Evolutionary conservation across 2,797 vertebrate genomes (phyloP).

Genomic region (Garrulus glandarius): DNA sequence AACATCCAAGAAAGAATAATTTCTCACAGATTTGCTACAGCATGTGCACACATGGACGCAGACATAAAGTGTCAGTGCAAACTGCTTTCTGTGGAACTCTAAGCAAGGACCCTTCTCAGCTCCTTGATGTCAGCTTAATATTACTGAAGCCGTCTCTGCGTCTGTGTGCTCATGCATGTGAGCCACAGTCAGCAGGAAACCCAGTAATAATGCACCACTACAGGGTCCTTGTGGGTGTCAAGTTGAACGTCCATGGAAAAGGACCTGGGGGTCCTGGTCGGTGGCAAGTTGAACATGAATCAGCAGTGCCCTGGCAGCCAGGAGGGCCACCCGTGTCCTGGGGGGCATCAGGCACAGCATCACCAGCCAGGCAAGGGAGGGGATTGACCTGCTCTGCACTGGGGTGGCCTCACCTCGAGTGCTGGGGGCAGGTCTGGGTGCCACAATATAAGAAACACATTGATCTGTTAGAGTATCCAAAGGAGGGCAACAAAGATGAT

Average conservation of each 20-base stretch:
- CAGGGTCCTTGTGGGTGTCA: rapidly evolving
- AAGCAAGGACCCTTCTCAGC: too few species aligned
- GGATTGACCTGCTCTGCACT: background rate
- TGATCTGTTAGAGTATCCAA: rapidly evolving
- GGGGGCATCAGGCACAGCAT: background rate
- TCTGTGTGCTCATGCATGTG: too few species aligned
- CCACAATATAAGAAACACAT: background rate
- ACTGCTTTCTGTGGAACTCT: too few species aligned
- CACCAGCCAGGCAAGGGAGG: rapidly evolving
- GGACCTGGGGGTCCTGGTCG: rapidly evolving
- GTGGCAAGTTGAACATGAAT: rapidly evolving
- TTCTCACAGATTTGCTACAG: background rate
- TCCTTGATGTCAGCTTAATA: too few species aligned
- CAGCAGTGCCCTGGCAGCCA: background rate
- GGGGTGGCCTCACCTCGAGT: rapidly evolving
- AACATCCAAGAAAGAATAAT: background rate
- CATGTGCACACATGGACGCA: rapidly evolving
- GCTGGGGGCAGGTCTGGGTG: rapidly evolving
- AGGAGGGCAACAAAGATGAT: too few species aligned
- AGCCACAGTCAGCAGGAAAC: too few species aligned
- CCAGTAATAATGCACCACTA: background rate
- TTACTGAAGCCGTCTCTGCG: too few species aligned
- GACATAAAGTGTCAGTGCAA: background rate
- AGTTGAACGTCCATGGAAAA: too few species aligned
- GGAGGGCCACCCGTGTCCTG: rapidly evolving